Evolutionary conservation across 2,888 invertebrate species (phyloP).

Genomic region (Elysia crispata): DNA sequence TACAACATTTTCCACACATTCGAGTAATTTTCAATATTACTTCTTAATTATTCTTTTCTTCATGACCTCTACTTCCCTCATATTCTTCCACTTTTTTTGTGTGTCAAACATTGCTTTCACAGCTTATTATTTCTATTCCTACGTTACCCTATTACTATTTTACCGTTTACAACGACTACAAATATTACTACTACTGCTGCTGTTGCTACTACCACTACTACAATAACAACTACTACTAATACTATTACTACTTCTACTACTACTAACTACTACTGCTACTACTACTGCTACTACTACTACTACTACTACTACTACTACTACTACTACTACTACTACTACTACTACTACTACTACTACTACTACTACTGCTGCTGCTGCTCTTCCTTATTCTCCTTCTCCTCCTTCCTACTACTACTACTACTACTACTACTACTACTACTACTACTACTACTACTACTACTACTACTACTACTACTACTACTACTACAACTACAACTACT

Average conservation of each 20-base stretch:
- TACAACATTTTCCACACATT: too few relatives aligned
- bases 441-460: background rate
- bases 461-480: background rate
- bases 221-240: too few relatives aligned
- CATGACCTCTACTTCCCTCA: too few relatives aligned
- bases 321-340: slow-evolving; percentile 15
- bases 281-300: slow-evolving; percentile 9
- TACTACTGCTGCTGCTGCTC: background rate
- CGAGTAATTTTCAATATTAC: too few relatives aligned
- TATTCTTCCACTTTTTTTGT: too few relatives aligned
- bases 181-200: slow-evolving; percentile 1
- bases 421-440: background rate
- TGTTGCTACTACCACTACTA: background rate
- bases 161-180: background rate
- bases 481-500: slow-evolving; percentile 4
- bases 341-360: slow-evolving; percentile 14
- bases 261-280: too few relatives aligned
- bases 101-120: too few relatives aligned
- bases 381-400: too few relatives aligned
- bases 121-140: background rate
- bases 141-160: background rate
- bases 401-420: slow-evolving; percentile 2
- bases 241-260: too few relatives aligned
- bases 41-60: too few relatives aligned
- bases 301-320: slow-evolving; percentile 12